phyloP scores from a whole-genome alignment of 2,888 invertebrate genomes.

The Lithophane ornitopus region DNA sequence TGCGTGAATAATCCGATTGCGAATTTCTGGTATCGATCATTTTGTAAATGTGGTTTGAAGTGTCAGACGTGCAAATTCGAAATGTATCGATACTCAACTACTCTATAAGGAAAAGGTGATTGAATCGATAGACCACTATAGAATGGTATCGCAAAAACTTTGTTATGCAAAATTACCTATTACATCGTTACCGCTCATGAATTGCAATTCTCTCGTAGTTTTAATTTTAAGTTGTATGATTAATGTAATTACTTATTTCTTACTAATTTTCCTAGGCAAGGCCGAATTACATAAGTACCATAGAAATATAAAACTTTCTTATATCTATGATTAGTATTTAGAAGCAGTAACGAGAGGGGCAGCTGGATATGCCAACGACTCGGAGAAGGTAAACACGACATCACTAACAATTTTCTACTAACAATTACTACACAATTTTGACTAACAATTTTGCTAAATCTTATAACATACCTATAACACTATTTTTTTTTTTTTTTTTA shows the following conservation, averaged over 20 bases:
- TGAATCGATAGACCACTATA: constrained; percentile 46
- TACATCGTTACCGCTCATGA: constrained; percentile 61
- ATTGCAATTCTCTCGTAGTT: constrained; percentile 51
- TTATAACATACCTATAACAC: background rate
- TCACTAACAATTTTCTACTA: too few species aligned
- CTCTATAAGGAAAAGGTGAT: constrained; percentile 56
- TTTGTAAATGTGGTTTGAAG: constrained; percentile 38
- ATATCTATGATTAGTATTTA: too few species aligned
- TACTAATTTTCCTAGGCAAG: background rate
- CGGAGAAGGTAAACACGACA: background rate
- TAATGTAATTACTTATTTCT: constrained; percentile 34
- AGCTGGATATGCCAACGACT: background rate
- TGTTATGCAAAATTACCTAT: constrained; percentile 62
- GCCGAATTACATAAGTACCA: background rate
- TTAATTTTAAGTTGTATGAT: constrained; percentile 21
- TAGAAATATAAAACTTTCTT: too few species aligned
- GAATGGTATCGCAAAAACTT: constrained; percentile 52
- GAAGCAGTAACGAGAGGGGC: background rate
- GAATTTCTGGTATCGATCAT: constrained; percentile 46
- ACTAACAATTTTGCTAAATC: constrained; percentile 5
- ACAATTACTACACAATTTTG: too few species aligned
- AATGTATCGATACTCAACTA: constrained; percentile 54
- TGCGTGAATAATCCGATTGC: constrained; percentile 49
- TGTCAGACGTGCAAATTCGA: constrained; percentile 54
- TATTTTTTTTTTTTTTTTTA: too few species aligned